Evolutionary conservation across 2,888 invertebrate genomes (phyloP).

Genomic region (Temnothorax ravouxi): DNA sequence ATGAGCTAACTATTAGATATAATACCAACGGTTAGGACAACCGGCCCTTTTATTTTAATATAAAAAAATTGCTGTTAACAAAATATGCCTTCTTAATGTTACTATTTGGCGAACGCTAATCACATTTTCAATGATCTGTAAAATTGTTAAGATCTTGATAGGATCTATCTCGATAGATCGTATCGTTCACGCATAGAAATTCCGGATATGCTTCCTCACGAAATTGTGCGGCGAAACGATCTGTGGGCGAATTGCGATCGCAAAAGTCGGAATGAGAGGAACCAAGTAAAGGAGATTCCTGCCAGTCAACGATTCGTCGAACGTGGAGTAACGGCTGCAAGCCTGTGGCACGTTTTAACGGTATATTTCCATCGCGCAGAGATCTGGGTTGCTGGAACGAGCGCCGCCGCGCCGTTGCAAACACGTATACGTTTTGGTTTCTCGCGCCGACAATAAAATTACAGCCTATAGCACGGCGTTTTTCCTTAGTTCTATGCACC

Average conservation of each 20-base stretch:
- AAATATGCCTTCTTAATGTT: neutral
- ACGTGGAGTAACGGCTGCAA: constrained; percentile 70
- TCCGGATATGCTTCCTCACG: constrained; percentile 45
- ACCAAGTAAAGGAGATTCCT: constrained; percentile 41
- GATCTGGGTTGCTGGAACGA: constrained; percentile 82
- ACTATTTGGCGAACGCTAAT: neutral
- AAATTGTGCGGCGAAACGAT: constrained; percentile 1
- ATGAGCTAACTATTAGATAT: too few species aligned
- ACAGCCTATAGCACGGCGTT: constrained; percentile 31
- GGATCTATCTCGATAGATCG: too few species aligned
- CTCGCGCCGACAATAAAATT: constrained; percentile 59
- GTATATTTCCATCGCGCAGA: constrained; percentile 76
- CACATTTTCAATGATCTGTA: too few species aligned
- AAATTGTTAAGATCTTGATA: neutral
- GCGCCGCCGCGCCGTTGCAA: constrained; percentile 57
- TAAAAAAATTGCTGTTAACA: neutral
- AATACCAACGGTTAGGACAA: too few species aligned
- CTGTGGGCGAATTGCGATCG: neutral
- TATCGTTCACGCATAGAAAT: neutral
- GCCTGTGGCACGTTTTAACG: constrained; percentile 78
- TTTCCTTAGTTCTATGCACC: constrained; percentile 50
- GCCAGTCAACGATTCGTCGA: constrained; percentile 70
- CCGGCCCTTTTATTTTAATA: neutral
- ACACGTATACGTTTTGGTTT: constrained; percentile 64
- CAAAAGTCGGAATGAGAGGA: constrained; percentile 7